These are phyloP conservation scores for Plodia interpunctella DNA, from an alignment of 1,140 invertebrate genomes.

Conservation along the genomic window DNA sequence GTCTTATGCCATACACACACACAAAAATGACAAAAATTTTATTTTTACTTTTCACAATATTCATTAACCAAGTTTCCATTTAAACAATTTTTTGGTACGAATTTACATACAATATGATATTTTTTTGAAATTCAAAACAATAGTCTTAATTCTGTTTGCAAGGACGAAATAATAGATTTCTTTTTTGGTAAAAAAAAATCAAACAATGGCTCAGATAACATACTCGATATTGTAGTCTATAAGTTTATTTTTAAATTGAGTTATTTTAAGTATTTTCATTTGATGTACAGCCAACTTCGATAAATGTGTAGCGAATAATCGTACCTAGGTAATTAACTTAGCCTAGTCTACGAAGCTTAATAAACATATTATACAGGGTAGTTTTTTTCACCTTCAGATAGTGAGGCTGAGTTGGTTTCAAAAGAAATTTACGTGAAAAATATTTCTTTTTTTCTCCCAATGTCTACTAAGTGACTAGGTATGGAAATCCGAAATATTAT, in stretches of 20 bases:
- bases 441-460: no score
- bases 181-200: not conserved
- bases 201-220: not conserved
- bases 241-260: not conserved
- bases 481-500: no score
- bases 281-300: no score
- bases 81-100: not conserved
- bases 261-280: not conserved
- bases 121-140: not conserved
- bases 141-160: not conserved
- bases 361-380: no score
- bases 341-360: no score
- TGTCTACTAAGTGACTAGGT: no score
- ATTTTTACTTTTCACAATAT: conserved; percentile 4
- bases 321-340: no score
- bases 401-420: no score
- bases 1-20: no score
- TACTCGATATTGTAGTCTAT: not conserved
- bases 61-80: not conserved
- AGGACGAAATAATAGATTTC: not conserved
- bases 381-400: no score
- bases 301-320: no score
- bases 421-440: no score
- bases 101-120: not conserved
- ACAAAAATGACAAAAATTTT: not conserved